A percentile compares a stretch with the other conserved stretches of the same genome.
These are phyloP conservation scores for Choloepus hoffmanni DNA, from an alignment of 2,113 vertebrate genomes.

Conservation along the genomic window DNA sequence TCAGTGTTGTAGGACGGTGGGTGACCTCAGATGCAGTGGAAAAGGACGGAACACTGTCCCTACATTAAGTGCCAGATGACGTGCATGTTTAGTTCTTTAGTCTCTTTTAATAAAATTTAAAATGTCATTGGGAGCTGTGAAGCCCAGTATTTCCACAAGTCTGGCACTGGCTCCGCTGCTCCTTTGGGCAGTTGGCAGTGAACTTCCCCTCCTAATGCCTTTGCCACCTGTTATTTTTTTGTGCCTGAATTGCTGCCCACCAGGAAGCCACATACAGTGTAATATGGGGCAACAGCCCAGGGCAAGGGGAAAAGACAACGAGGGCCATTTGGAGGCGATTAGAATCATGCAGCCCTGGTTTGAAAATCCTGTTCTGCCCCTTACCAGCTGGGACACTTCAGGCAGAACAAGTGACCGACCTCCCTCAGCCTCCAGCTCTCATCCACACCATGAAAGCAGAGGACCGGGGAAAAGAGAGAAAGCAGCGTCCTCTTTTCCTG, in stretches of 20 bases:
- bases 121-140: background rate
- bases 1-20: background rate
- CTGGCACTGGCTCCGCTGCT: background rate
- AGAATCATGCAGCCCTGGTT: background rate
- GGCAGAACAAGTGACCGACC: background rate
- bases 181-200: background rate
- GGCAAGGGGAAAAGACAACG: background rate
- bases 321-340: background rate
- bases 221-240: background rate
- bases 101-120: background rate
- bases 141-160: background rate
- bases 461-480: background rate
- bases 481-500: background rate
- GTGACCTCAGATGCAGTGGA: background rate
- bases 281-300: background rate
- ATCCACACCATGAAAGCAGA: background rate
- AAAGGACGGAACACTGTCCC: background rate
- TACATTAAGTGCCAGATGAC: background rate
- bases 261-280: background rate
- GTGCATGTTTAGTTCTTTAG: background rate
- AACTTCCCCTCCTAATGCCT: background rate
- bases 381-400: background rate
- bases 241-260: background rate
- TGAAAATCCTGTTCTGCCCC: background rate
- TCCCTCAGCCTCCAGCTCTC: background rate